phyloP scores from a whole-genome alignment of 2,888 invertebrate genomes.

The Drosophila mimetica region DNA sequence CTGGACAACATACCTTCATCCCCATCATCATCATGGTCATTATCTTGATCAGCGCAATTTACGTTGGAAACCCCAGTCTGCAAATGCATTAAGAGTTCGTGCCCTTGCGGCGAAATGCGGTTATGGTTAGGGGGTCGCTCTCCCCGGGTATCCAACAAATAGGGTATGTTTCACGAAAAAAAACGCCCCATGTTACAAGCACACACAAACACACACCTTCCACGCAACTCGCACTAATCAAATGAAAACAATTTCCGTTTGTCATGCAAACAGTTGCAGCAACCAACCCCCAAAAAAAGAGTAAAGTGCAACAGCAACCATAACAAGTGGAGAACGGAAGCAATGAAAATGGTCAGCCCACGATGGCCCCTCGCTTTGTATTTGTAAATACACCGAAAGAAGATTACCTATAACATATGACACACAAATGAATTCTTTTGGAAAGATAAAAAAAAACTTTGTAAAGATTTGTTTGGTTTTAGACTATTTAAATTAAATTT shows the following conservation, averaged over 20 bases:
- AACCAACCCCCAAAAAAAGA: constrained; percentile 40
- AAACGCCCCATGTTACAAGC: constrained; percentile 22
- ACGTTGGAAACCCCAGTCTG: constrained; percentile 37
- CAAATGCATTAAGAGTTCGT: constrained; percentile 58
- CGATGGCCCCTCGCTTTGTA: constrained; percentile 43
- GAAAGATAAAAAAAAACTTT: too few relatives aligned
- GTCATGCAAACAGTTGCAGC: constrained; percentile 68
- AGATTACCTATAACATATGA: too few relatives aligned
- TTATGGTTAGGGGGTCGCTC: constrained; percentile 34
- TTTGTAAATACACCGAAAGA: constrained; percentile 4
- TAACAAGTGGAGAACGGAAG: constrained; percentile 64
- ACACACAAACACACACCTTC: constrained; percentile 28
- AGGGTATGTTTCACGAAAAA: neutral
- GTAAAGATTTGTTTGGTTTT: too few relatives aligned
- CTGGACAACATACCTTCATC: constrained; percentile 38
- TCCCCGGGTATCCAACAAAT: constrained; percentile 10
- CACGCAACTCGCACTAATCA: constrained; percentile 64
- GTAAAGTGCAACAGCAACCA: constrained; percentile 57
- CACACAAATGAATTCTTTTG: too few relatives aligned
- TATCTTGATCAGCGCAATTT: constrained; percentile 41
- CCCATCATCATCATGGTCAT: constrained; percentile 24
- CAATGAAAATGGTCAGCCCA: constrained; percentile 66
- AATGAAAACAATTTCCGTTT: constrained; percentile 76
- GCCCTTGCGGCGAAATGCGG: constrained; percentile 66
- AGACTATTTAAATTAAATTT: neutral